Base-by-base conservation (phyloP, 2,113 vertebrate species). In the Larimichthys polyactis region DNA sequence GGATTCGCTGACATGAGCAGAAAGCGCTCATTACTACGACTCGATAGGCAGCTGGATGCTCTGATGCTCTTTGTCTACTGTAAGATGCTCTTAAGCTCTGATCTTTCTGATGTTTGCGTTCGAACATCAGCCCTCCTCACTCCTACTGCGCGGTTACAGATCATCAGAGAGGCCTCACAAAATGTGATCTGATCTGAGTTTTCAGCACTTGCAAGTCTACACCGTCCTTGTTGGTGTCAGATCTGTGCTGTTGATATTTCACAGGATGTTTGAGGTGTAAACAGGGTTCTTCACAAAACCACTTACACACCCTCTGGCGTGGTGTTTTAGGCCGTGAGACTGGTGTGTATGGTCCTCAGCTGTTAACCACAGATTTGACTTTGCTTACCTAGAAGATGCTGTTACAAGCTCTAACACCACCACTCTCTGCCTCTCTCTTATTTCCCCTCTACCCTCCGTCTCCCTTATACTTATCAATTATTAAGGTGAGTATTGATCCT, bases 401-500 rank as follows among this genome's bases (percentile, higher is more conserved):
- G 92, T 92, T 93, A 91, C 92, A 95, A 82, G 85, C 52, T 78
- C 87, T 90, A 68, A 83, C 90, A 89, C 78, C 69, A 74, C 75
- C 78, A 20, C 86, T 85, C 84, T 87, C 88, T 79, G 78, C 77
- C 43, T 82, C 82, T 64, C 69, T 85, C 89, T 79, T 78, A 79
- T 84, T 84, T 77, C 67, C 77, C 71, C n/a, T 77, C 85, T 79
- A 27, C 67, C 85, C 85, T 87, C 75, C 70, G 51, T 91, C 91
- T 93, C 86, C 89, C 91, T 89, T 89, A 76, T 89, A 88, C 94
- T 94, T 95, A 95, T 96, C 93, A 96, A 96, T 96, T 95, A 96
- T 96, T 96, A 95, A 96, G 92, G 93, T 91, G 32, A 44, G 71
- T 93, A 96, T 96, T 91, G 95, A 96, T 95, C 95, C 90, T 90